Evolutionary conservation across 2,797 vertebrate species (phyloP), one percentile per base, ranked within the genome.

Genomic region (Taeniopygia guttata): DNA sequence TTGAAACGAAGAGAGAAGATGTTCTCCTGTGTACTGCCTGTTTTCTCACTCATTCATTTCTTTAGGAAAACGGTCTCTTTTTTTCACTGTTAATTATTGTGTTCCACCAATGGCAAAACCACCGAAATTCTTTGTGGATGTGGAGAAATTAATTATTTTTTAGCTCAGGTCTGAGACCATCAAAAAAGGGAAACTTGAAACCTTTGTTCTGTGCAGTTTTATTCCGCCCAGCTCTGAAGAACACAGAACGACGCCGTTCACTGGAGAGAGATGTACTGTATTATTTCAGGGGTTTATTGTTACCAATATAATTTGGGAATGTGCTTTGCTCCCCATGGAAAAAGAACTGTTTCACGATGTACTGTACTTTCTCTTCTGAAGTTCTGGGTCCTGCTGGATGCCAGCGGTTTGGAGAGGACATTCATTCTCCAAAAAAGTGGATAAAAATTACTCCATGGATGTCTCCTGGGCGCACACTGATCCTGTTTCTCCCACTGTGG

Each of bases 211-310:
- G 77, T 68, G 77, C 55, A 27, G 87, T 93, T 95, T 96, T 91
- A 90, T 96, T 91, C 72, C 49, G 10, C 63, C 30, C 79, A 79
- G 67, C 91, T 94, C 89, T 91, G 68, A 93, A 94, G 87, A 94
- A 84, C 89, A 79, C 45, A 90, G 83, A 93, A 90, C n/a, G 80
- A 93, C 59, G 26, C 59, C 0, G 2, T 84, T 97, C 94, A 94
- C 92, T 79, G 73, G 94, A 96, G 95, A 94, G 85, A 96, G 56
- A 96, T 96, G 95, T 95, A 90, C 95, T 94, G 45, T 90, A 58
- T 94, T 93, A 96, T 96, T 95, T 96, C 76, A 82, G 95, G 84
- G 85, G 80, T 96, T 97, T 97, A 96, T 96, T 94, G 92, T 96
- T 93, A 88, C 94, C 85, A 84, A 22, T 96, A 94, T 94, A 95